Percentiles rank a stretch among this genome's conserved stretches.
These are phyloP conservation scores for Drosophila quadrilineata DNA, from an alignment of 1,140 invertebrate species.

Conservation along the genomic window DNA sequence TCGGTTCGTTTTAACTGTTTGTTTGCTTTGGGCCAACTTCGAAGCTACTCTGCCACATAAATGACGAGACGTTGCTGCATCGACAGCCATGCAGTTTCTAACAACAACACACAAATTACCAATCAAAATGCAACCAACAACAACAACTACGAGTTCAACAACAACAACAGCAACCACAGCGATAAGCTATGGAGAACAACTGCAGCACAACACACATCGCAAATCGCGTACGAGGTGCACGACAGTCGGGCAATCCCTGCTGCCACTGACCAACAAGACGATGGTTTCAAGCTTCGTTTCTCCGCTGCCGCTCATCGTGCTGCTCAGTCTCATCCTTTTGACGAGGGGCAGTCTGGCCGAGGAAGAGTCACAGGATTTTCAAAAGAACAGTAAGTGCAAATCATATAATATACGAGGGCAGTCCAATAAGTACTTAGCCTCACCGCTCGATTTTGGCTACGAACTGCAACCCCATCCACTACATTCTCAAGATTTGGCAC, in stretches of 20 bases:
- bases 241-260: not conserved
- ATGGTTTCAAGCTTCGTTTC: slow-evolving; percentile 54
- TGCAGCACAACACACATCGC: slow-evolving; percentile 47
- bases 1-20: not conserved
- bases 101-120: slow-evolving; percentile 42
- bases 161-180: slow-evolving; percentile 19
- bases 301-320: slow-evolving; percentile 35
- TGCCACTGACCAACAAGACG: slow-evolving; percentile 36
- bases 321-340: slow-evolving; percentile 55
- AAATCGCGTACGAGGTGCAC: slow-evolving; percentile 67
- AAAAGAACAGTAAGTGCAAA: slow-evolving; percentile 78
- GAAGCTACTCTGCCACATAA: slow-evolving; percentile 58
- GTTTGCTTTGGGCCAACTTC: slow-evolving; percentile 41
- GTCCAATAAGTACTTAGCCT: not conserved
- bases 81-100: slow-evolving; percentile 69
- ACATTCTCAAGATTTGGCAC: no score
- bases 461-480: no score
- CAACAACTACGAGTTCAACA: slow-evolving; percentile 21
- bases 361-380: slow-evolving; percentile 77
- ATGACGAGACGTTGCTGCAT: slow-evolving; percentile 65
- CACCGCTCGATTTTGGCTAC: no score
- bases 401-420: not conserved
- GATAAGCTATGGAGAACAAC: slow-evolving; percentile 8
- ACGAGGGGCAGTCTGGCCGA: slow-evolving; percentile 41
- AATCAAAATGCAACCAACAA: slow-evolving; percentile 27